phyloP scores from a whole-genome alignment of 2,888 invertebrate genomes.

The Meghimatium bilineatum region DNA sequence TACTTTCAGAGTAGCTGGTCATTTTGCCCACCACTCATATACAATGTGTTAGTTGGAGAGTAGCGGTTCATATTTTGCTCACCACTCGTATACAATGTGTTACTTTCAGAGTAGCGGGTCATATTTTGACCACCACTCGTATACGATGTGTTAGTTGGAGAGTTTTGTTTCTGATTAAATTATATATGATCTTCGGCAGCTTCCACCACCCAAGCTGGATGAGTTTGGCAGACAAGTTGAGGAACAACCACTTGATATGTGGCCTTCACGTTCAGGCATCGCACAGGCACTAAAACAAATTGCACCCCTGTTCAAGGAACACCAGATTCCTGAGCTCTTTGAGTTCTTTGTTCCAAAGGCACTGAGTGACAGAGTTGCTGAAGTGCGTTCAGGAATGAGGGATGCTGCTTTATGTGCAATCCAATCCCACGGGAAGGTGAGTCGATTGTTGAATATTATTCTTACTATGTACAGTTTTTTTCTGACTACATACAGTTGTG shows the following conservation, averaged over 20 bases:
- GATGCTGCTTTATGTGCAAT: constrained; percentile 94
- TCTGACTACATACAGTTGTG: too few species aligned
- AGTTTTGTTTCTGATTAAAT: too few species aligned
- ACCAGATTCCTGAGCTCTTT: constrained; percentile 81
- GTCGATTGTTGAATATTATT: neutral
- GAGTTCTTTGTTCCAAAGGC: constrained; percentile 84
- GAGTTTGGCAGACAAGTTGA: constrained; percentile 91
- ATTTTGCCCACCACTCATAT: too few species aligned
- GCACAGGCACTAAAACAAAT: constrained; percentile 89
- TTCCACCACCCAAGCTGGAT: constrained; percentile 82
- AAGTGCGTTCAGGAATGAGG: constrained; percentile 92
- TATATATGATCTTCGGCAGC: constrained; percentile 61
- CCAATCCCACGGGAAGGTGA: constrained; percentile 92
- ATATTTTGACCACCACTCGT: too few species aligned
- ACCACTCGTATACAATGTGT: too few species aligned
- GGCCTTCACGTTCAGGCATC: constrained; percentile 92
- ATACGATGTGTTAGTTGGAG: too few species aligned
- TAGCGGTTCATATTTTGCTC: too few species aligned
- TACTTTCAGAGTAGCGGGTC: too few species aligned
- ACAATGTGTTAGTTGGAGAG: too few species aligned
- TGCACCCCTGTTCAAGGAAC: constrained; percentile 85
- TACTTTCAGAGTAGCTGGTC: too few species aligned
- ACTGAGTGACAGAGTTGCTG: constrained; percentile 89
- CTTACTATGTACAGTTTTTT: too few species aligned
- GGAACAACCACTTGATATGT: constrained; percentile 90